Evolutionary conservation across 2,888 invertebrate species (phyloP).

Genomic region (Calameuta pallipes): DNA sequence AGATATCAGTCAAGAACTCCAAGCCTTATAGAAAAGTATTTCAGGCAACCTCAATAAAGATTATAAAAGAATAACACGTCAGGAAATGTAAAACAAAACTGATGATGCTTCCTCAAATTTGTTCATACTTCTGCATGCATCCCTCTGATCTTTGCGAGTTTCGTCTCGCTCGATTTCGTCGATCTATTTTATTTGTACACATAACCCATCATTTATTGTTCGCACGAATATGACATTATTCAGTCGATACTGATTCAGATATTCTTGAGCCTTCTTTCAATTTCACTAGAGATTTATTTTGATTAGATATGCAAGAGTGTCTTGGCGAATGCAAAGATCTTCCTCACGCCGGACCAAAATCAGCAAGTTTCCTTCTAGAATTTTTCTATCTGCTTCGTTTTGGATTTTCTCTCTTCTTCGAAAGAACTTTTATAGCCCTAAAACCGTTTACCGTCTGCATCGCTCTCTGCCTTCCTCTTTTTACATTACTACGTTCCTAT

Average conservation of each 20-base stretch:
- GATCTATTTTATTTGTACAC: constrained; percentile 6
- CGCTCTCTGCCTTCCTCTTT: constrained; percentile 11
- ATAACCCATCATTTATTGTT: constrained; percentile 18
- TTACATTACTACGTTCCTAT: constrained; percentile 10
- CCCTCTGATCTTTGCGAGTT: constrained; percentile 2
- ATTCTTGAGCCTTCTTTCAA: background rate
- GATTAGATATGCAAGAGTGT: background rate
- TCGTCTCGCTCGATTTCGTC: constrained; percentile 5
- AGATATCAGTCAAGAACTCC: background rate
- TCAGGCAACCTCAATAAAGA: background rate
- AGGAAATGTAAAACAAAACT: background rate
- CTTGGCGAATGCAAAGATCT: background rate
- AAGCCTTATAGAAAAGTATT: background rate
- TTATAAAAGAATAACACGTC: background rate
- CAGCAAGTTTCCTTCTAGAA: background rate
- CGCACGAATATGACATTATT: constrained; percentile 7
- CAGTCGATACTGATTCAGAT: background rate
- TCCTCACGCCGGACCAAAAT: background rate
- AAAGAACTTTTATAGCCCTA: constrained; percentile 13
- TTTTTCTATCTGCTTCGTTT: background rate
- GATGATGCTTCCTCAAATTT: background rate
- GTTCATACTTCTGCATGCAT: background rate
- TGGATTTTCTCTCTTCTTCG: background rate
- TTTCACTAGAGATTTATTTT: background rate
- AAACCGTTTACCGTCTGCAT: constrained; percentile 12